phyloP scores from a whole-genome alignment of 1,140 invertebrate genomes.

The Bombus waltoni region DNA sequence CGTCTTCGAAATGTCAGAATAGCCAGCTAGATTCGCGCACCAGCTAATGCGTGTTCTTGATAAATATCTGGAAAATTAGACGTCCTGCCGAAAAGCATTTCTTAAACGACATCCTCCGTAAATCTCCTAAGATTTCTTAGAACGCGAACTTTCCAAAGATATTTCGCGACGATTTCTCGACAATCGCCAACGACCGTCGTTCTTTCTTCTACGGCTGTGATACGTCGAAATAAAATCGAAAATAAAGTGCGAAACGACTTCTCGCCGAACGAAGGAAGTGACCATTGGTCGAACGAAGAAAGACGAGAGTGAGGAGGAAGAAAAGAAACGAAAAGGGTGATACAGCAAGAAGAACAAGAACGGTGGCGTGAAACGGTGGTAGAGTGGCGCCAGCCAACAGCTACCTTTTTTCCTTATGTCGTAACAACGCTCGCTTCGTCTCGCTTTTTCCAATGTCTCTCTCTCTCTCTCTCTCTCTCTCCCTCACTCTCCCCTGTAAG shows the following conservation, averaged over 20 bases:
- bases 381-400: conserved; percentile 19
- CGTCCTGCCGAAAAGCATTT: too few species aligned
- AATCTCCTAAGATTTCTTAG: too few species aligned
- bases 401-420: conserved; percentile 4
- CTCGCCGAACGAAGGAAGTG: not conserved
- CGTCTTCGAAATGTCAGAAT: not conserved
- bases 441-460: not conserved
- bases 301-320: not conserved
- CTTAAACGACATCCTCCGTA: too few species aligned
- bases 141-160: too few species aligned
- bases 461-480: too few species aligned
- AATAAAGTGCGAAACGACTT: not conserved
- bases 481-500: too few species aligned
- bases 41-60: not conserved
- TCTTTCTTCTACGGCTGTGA: not conserved
- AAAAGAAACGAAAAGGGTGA: not conserved
- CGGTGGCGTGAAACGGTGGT: conserved; percentile 13
- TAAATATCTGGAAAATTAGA: not conserved
- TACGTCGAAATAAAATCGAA: not conserved
- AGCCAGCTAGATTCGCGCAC: not conserved
- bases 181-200: too few species aligned
- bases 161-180: too few species aligned
- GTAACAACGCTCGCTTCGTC: conserved; percentile 1
- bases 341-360: not conserved
- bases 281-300: too few species aligned